Percentiles rank a stretch among this genome's conserved stretches.
These are phyloP conservation scores for Phymastichus coffea DNA, from an alignment of 1,140 invertebrate species.

Conservation along the genomic window DNA sequence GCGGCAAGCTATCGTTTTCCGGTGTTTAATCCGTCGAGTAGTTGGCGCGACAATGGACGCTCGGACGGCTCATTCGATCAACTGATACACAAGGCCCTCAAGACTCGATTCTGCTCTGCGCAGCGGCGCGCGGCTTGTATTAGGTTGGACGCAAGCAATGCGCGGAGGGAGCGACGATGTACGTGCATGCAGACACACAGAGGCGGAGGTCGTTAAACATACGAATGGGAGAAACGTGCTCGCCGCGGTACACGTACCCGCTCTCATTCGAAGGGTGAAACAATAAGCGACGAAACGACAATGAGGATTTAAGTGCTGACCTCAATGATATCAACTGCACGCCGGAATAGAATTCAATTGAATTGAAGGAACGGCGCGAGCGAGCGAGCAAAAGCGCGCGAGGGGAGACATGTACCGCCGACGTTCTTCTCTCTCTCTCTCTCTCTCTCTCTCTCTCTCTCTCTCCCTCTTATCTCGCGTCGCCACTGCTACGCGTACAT, in stretches of 20 bases:
- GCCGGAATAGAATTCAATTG: conserved; percentile 56
- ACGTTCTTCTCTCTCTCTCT: no score
- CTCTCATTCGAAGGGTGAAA: conserved; percentile 51
- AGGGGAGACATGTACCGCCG: conserved; percentile 40
- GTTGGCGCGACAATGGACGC: no score
- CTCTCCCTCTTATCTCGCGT: no score
- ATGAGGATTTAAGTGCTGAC: conserved; percentile 57
- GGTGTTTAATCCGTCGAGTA: neutral
- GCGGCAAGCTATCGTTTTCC: no score
- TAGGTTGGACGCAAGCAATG: no score
- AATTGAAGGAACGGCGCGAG: conserved; percentile 52
- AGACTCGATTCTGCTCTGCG: no score
- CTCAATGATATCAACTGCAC: conserved; percentile 56
- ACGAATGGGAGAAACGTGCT: conserved; percentile 47
- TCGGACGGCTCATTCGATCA: neutral
- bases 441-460: no score
- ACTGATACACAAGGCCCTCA: conserved; percentile 9
- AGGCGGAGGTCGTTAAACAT: conserved; percentile 21
- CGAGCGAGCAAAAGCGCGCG: no score
- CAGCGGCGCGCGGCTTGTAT: no score
- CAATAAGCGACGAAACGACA: conserved; percentile 55
- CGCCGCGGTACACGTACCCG: conserved; percentile 41
- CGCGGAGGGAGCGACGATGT: neutral
- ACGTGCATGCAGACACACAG: neutral
- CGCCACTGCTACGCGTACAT: no score